Evolutionary conservation across 1,140 invertebrate genomes (phyloP).

Genomic region (Rhopalosiphum maidis): DNA sequence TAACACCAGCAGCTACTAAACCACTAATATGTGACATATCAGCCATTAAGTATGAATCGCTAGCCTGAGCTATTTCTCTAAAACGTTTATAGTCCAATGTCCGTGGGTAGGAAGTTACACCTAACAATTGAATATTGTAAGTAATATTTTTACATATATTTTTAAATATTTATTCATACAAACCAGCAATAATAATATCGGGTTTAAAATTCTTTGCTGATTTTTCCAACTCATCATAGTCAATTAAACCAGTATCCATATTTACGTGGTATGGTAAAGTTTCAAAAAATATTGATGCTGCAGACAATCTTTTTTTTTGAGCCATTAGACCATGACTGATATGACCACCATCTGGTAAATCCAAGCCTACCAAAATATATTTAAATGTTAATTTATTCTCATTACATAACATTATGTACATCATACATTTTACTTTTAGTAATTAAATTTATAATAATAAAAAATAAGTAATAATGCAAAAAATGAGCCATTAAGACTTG

Average conservation of each 20-base stretch:
- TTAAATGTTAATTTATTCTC: background rate
- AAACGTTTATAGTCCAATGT: slow-evolving; percentile 89
- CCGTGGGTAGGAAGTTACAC: slow-evolving; percentile 86
- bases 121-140: slow-evolving; percentile 62
- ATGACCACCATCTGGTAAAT: slow-evolving; percentile 96
- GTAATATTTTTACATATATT: background rate
- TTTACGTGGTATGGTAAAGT: slow-evolving; percentile 97
- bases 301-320: slow-evolving; percentile 90
- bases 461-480: background rate
- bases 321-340: slow-evolving; percentile 95
- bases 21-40: slow-evolving; percentile 97
- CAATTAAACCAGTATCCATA: slow-evolving; percentile 85
- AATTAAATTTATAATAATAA: too few species aligned
- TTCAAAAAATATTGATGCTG: slow-evolving; percentile 97
- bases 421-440: background rate
- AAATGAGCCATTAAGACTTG: background rate
- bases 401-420: background rate
- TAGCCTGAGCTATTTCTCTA: slow-evolving; percentile 85
- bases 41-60: slow-evolving; percentile 86
- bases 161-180: slow-evolving; percentile 37
- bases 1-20: slow-evolving; percentile 84
- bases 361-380: slow-evolving; percentile 67
- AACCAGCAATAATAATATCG: slow-evolving; percentile 88
- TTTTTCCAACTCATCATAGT: slow-evolving; percentile 88
- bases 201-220: slow-evolving; percentile 90